Evolutionary conservation across 2,797 vertebrate genomes (phyloP).

Genomic region (Parauchenoglanis ngamensis): DNA sequence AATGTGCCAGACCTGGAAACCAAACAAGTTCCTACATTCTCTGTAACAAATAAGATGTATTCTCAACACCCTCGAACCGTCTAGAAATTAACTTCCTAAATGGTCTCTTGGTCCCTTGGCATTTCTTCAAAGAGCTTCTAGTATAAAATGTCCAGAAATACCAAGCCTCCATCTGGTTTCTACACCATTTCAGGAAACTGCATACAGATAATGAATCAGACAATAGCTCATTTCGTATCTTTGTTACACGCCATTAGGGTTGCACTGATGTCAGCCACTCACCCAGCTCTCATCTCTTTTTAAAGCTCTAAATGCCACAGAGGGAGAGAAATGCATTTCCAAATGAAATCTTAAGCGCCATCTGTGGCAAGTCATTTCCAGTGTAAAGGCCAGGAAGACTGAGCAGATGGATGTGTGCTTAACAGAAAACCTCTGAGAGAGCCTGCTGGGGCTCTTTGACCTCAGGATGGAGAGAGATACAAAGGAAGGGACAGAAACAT

Average conservation of each 20-base stretch:
- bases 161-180: background rate
- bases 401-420: constrained; percentile 29
- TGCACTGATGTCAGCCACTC: background rate
- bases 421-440: background rate
- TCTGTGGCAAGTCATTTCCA: constrained; percentile 25
- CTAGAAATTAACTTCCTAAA: constrained; percentile 17
- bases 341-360: constrained; percentile 25
- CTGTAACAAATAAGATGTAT: background rate
- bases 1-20: background rate
- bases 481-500: background rate
- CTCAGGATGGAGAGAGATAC: constrained; percentile 38
- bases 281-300: background rate
- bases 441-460: constrained; percentile 22
- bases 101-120: background rate
- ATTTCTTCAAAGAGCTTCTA: background rate
- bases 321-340: constrained; percentile 16
- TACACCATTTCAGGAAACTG: background rate
- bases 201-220: background rate
- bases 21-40: background rate
- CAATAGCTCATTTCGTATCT: background rate
- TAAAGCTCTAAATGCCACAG: constrained; percentile 2
- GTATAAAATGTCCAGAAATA: constrained; percentile 2
- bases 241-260: constrained; percentile 19
- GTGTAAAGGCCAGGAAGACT: background rate
- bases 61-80: background rate